Conservation (phyloP, 2,113 vertebrate species). For the Struthio camelus region DNA sequence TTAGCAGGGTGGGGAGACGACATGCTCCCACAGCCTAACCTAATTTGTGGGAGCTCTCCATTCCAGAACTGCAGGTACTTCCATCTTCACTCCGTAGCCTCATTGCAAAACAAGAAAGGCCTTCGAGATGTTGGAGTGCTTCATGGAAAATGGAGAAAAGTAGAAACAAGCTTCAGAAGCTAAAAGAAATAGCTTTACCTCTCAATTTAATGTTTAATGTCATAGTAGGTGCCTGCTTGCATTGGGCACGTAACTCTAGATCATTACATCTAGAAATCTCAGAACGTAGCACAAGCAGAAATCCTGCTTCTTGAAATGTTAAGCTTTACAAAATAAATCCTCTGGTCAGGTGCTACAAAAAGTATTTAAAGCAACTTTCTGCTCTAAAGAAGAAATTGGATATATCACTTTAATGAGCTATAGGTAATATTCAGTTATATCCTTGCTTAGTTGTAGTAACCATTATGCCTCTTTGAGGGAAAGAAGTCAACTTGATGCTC, state of each 20-base stretch:
- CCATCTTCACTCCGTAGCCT: not conserved
- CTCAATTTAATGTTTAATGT: not conserved
- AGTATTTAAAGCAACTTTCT: not conserved
- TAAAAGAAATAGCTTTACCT: not conserved
- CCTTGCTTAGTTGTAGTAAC: not conserved
- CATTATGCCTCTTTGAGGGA: not conserved
- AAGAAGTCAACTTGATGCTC: not conserved
- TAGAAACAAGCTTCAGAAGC: not conserved
- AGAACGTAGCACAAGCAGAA: not conserved
- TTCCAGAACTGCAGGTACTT: not conserved
- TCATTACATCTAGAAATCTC: not conserved
- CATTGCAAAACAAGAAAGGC: not conserved
- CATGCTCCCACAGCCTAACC: not conserved
- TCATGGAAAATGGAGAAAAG: not conserved
- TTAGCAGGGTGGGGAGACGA: not conserved
- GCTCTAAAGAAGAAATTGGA: not conserved
- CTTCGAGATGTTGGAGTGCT: not conserved
- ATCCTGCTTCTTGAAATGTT: not conserved
- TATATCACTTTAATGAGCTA: not conserved
- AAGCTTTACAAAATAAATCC: not conserved
- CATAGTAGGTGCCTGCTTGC: not conserved
- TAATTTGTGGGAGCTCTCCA: constrained; percentile 19
- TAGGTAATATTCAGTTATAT: not conserved
- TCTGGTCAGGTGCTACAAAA: not conserved
- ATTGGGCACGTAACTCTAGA: not conserved